These are phyloP conservation scores for Macrochelys suwanniensis DNA, from an alignment of 2,797 vertebrate genomes.

Conservation along the genomic window DNA sequence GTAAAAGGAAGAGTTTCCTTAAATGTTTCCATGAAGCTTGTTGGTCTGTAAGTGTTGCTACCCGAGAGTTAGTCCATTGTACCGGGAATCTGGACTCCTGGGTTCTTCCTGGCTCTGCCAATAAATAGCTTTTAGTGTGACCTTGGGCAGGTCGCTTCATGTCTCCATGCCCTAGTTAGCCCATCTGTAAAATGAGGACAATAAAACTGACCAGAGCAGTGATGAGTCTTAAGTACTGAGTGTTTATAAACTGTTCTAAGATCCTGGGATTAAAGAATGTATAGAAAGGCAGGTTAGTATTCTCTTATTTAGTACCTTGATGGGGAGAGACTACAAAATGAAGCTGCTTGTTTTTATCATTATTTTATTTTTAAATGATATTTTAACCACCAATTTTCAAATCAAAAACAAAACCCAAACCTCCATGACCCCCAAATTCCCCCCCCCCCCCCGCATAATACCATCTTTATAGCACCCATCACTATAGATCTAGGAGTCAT, in stretches of 20 bases:
- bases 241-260: constrained; percentile 60
- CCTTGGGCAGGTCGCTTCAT: constrained; percentile 60
- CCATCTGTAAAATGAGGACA: constrained; percentile 43
- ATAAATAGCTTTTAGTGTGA: constrained; percentile 52
- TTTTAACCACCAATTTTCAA: constrained; percentile 70
- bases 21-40: constrained; percentile 74
- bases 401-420: constrained; percentile 65
- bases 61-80: constrained; percentile 36
- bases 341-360: constrained; percentile 70
- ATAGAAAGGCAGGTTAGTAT: constrained; percentile 72
- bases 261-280: constrained; percentile 48
- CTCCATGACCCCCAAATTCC: constrained; percentile 67
- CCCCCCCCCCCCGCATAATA: not conserved
- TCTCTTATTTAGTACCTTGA: constrained; percentile 22
- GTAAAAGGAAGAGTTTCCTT: constrained; percentile 70
- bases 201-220: constrained; percentile 31
- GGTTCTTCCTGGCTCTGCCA: constrained; percentile 44
- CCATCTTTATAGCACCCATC: too few relatives aligned
- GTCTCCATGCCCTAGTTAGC: constrained; percentile 60
- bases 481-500: too few relatives aligned
- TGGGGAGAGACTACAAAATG: constrained; percentile 63
- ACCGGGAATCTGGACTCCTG: not conserved
- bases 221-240: constrained; percentile 64
- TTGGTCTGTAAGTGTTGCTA: constrained; percentile 52
- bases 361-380: constrained; percentile 74